phyloP scores from a whole-genome alignment of 2,113 vertebrate species.

The Geococcyx californianus region DNA sequence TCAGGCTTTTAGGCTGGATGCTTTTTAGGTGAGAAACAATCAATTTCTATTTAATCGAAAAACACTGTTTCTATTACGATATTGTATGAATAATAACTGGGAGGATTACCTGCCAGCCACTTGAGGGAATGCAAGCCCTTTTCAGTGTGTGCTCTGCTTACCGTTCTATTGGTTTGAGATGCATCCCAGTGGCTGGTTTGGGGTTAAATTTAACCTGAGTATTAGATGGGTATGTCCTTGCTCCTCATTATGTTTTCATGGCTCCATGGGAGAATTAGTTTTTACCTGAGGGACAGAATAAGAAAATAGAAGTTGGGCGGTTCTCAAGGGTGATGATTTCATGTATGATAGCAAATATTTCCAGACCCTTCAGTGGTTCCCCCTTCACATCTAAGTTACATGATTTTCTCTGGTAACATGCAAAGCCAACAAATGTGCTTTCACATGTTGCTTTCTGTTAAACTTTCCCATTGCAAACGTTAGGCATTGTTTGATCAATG shows the following conservation, averaged over 20 bases:
- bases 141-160: background rate
- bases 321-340: background rate
- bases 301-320: background rate
- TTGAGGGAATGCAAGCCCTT: background rate
- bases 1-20: background rate
- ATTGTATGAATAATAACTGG: background rate
- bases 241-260: background rate
- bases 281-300: background rate
- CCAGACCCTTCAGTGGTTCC: background rate
- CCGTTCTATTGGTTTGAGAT: background rate
- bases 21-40: background rate
- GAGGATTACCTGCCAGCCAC: background rate
- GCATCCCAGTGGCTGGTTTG: background rate
- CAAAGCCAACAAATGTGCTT: background rate
- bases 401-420: background rate
- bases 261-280: background rate
- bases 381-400: background rate
- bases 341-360: accelerated
- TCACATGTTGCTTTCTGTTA: background rate
- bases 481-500: background rate
- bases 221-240: background rate
- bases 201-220: background rate
- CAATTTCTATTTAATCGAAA: background rate
- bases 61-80: background rate
- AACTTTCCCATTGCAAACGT: background rate